Evolutionary conservation across 2,888 invertebrate genomes (phyloP).

Genomic region (Ectemnius cavifrons): DNA sequence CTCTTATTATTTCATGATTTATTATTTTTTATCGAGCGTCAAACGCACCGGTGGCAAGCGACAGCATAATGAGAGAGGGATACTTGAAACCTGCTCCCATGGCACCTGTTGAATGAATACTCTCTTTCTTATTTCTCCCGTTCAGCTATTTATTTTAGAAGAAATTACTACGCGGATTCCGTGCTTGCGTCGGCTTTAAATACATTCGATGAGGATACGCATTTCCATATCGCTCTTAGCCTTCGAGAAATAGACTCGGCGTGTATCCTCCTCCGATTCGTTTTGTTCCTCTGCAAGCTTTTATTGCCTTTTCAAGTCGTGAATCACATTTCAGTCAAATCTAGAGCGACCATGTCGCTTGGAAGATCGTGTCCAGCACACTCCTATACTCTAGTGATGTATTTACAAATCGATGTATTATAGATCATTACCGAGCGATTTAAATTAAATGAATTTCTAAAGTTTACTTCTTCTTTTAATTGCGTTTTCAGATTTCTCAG

Average conservation of each 20-base stretch:
- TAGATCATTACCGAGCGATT: neutral
- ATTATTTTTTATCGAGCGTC: slow-evolving; percentile 67
- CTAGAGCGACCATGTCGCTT: neutral
- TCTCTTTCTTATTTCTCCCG: slow-evolving; percentile 8
- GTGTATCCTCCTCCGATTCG: neutral
- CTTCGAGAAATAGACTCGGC: neutral
- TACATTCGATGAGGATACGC: neutral
- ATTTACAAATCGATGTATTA: slow-evolving; percentile 1
- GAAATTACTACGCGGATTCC: neutral
- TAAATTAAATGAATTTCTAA: slow-evolving; percentile 4
- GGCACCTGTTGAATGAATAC: slow-evolving; percentile 27
- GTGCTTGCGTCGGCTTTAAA: neutral
- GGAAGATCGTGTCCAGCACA: neutral
- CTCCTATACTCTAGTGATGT: neutral
- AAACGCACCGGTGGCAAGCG: slow-evolving; percentile 62
- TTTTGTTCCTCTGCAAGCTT: neutral
- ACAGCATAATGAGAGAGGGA: slow-evolving; percentile 56
- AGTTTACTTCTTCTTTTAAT: neutral
- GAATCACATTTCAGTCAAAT: neutral
- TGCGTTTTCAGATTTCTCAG: neutral
- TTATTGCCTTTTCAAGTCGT: neutral
- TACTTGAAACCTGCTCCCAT: slow-evolving; percentile 62
- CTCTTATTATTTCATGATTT: slow-evolving; percentile 67
- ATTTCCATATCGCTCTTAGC: neutral
- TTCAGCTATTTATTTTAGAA: slow-evolving; percentile 8